Evolutionary conservation across 2,113 vertebrate genomes (phyloP).

Genomic region (Cryptotis parvus): DNA sequence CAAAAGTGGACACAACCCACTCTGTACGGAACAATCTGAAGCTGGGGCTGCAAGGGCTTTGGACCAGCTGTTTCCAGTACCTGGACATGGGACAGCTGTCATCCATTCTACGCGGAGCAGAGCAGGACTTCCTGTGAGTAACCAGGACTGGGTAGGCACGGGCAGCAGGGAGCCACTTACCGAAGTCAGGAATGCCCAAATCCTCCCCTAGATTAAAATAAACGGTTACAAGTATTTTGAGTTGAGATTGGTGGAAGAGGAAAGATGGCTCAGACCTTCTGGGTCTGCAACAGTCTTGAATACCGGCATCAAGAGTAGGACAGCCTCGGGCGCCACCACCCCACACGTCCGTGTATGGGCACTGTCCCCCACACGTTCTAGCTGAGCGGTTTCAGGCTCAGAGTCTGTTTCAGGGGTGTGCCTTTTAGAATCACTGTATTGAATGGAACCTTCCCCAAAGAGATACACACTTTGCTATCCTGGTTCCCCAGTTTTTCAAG

Average conservation of each 20-base stretch:
- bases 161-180: not conserved
- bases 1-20: not conserved
- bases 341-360: not conserved
- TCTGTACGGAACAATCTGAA: not conserved
- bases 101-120: not conserved
- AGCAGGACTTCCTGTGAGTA: not conserved
- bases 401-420: not conserved
- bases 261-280: not conserved
- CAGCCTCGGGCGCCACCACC: too few relatives aligned
- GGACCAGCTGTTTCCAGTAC: conserved; percentile 31
- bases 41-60: not conserved
- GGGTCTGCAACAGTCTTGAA: not conserved
- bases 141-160: not conserved
- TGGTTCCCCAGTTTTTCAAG: not conserved
- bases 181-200: not conserved
- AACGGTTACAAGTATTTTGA: not conserved
- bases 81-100: conserved; percentile 28
- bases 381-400: not conserved
- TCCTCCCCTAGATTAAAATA: not conserved
- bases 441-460: not conserved
- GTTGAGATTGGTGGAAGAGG: not conserved
- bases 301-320: not conserved
- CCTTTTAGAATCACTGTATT: not conserved
- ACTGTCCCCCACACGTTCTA: not conserved
- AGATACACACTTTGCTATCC: not conserved